Percentiles rank a stretch among this genome's conserved stretches.
Conservation (phyloP, 64 coral and sea anemone genomes). For the Exaiptasia diaphana region DNA sequence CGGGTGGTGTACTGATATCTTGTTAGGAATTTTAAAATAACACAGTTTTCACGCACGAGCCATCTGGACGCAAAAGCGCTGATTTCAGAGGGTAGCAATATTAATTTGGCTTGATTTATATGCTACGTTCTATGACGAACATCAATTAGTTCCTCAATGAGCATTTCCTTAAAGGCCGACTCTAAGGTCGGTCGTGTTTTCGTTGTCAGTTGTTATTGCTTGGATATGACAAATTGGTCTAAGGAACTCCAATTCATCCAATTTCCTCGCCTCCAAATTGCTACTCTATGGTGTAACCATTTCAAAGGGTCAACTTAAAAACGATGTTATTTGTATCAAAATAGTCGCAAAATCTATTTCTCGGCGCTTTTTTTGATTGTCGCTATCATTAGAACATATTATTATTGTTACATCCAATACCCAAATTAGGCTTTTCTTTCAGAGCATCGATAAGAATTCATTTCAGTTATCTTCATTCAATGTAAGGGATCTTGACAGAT, state of each 20-base stretch:
- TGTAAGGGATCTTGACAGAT: background rate
- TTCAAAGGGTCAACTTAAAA: slow-evolving; percentile 66
- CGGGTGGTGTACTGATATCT: background rate
- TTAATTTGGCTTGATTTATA: background rate
- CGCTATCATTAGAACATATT: background rate
- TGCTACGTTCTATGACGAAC: background rate
- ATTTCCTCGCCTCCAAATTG: slow-evolving; percentile 77
- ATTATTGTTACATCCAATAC: slow-evolving; percentile 25
- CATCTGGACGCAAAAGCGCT: background rate
- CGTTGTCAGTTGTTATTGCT: slow-evolving; percentile 43
- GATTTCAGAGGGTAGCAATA: slow-evolving; percentile 1
- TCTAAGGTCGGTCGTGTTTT: background rate
- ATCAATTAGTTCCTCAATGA: background rate
- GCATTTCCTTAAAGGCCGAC: background rate
- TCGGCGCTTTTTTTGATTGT: slow-evolving; percentile 31
- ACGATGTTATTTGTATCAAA: slow-evolving; percentile 72
- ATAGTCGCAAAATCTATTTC: slow-evolving; percentile 53
- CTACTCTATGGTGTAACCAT: slow-evolving; percentile 71
- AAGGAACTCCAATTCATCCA: slow-evolving; percentile 74
- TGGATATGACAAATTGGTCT: slow-evolving; percentile 25
- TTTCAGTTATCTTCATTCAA: background rate
- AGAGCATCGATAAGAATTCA: background rate
- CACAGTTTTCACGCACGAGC: background rate
- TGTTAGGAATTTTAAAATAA: slow-evolving; percentile 1
- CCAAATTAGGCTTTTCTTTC: background rate